phyloP scores from a whole-genome alignment of 2,113 vertebrate species.

The Chionodraco myersi region DNA sequence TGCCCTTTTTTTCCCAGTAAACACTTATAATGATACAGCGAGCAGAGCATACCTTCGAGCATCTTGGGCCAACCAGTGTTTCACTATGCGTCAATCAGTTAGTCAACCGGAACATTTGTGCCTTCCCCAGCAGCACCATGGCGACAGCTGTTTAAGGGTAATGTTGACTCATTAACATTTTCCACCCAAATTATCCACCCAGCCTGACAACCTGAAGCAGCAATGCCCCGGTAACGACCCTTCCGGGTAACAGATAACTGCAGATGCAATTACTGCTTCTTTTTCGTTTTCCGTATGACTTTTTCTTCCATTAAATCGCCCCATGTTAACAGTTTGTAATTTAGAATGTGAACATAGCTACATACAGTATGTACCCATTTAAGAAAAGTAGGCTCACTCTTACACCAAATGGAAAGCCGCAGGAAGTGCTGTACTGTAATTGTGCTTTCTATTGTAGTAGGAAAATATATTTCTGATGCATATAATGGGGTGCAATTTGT shows the following conservation, averaged over 20 bases:
- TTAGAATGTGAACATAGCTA: not conserved
- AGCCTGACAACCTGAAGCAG: constrained; percentile 40
- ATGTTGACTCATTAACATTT: constrained; percentile 41
- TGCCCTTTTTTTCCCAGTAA: constrained; percentile 1
- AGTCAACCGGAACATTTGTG: constrained; percentile 23
- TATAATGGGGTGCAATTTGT: not conserved
- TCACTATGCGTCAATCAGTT: constrained; percentile 7
- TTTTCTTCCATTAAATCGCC: constrained; percentile 24
- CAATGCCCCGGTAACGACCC: constrained; percentile 3
- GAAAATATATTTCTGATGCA: not conserved
- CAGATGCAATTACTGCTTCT: constrained; percentile 13
- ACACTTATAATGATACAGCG: constrained; percentile 19
- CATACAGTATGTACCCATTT: not conserved
- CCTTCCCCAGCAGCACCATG: constrained; percentile 22
- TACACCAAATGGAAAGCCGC: not conserved
- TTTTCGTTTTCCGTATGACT: not conserved
- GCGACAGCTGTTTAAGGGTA: constrained; percentile 22
- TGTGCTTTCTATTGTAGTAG: no score
- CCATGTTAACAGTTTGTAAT: not conserved
- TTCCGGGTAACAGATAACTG: not conserved
- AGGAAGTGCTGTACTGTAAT: not conserved
- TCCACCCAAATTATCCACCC: constrained; percentile 13
- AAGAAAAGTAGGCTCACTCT: not conserved
- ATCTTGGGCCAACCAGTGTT: not conserved
- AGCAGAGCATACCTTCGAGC: constrained; percentile 3